phyloP scores from a whole-genome alignment of 2,888 invertebrate species.

The Pilophorus perplexus region DNA sequence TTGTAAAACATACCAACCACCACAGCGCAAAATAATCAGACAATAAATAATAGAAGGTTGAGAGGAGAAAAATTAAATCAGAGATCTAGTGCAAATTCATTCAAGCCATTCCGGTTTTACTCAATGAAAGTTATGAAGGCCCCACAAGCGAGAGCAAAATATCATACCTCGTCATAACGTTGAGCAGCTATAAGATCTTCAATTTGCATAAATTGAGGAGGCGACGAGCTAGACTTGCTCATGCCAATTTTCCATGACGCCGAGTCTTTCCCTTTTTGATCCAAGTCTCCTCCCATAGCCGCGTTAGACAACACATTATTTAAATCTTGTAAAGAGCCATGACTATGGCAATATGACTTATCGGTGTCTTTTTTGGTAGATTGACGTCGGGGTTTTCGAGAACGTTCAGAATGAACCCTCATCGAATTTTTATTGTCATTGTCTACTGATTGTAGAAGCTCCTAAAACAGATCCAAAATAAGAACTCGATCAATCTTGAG shows the following conservation, averaged over 20 bases:
- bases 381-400: constrained; percentile 39
- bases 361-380: constrained; percentile 33
- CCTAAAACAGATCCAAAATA: constrained; percentile 36
- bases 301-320: constrained; percentile 17
- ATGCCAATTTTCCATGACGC: constrained; percentile 17
- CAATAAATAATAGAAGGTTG: no score
- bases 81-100: background rate
- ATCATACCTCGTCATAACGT: constrained; percentile 11
- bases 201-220: background rate
- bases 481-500: no score
- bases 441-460: constrained; percentile 45
- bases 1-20: no score
- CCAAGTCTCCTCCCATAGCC: background rate
- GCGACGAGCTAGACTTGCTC: constrained; percentile 7
- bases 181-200: constrained; percentile 12
- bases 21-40: no score
- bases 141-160: background rate
- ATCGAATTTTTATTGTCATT: constrained; percentile 43
- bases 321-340: constrained; percentile 39
- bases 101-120: no score
- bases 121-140: no score
- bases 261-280: background rate
- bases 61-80: no score
- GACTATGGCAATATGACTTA: constrained; percentile 27
- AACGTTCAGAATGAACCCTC: constrained; percentile 27